Base-by-base conservation (phyloP, 1,140 invertebrate species). In the Dryas iulia region DNA sequence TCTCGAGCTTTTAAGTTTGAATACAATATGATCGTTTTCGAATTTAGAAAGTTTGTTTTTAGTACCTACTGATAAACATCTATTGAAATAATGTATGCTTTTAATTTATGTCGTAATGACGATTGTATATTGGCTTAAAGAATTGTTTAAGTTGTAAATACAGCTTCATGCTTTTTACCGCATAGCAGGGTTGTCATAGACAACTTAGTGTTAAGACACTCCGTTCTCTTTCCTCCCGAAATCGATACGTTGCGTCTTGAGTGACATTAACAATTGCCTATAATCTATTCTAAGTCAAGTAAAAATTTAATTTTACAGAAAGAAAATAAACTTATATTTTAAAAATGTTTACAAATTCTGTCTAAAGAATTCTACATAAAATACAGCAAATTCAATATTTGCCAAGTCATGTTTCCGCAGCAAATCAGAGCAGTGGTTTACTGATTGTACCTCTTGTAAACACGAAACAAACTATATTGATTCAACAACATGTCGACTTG, bases 391-490 rank as follows among this genome's bases (percentile, higher is more conserved):
- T 28, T 60, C 59, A 60, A 60, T 60, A 60, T 60, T 60, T 60
- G 33, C 35, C n/a, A 23, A 35, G 33, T 47, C 33, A 33, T 14
- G 60, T 54, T 62, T 14, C 59, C 33, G 21, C 23, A 52, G 39
- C 30, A 54, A 63, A 33, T 56, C 28, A 56, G 52, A 7, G 61
- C 52, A 14, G 39, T 63, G 18, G 52, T 54, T 63, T 33, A 33
- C 52, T 26, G 52, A 54, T 54, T 54, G 61, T 63, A 33, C 52
- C 52, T 54, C 52, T 28, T 63, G 61, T 54, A 52, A 54, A 63
- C 28, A 54, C n/a, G 61, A 31, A 54, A 63, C 14, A 33, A 63
- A 63, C 52, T 63, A 18, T 28, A n/a, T 28, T 47, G 26, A 54
- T 62, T 53, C 30, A 56, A 47, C 14, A 47, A 10, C 39, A 3